Evolutionary conservation across 1,140 invertebrate species (phyloP).

Genomic region (Monomorium pharaonis): DNA sequence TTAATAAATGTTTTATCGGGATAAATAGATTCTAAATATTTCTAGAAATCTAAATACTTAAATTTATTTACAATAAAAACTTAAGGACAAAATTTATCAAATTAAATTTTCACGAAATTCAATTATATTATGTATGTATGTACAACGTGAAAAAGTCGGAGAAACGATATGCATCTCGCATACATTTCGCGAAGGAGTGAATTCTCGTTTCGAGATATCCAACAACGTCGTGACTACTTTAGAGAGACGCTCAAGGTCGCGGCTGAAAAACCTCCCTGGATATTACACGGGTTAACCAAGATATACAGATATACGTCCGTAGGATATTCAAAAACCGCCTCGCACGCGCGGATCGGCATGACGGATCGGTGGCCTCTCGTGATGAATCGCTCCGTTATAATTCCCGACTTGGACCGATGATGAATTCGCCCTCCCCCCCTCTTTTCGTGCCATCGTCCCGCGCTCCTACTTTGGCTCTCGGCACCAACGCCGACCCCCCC

Average conservation of each 20-base stretch:
- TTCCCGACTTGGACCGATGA: constrained; percentile 83
- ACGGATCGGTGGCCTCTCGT: constrained; percentile 81
- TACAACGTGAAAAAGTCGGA: background rate
- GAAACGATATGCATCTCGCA: constrained; percentile 40
- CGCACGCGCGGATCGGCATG: constrained; percentile 79
- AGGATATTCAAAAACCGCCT: constrained; percentile 73
- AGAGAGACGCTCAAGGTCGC: constrained; percentile 59
- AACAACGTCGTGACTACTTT: constrained; percentile 29
- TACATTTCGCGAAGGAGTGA: constrained; percentile 4
- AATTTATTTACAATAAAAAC: background rate
- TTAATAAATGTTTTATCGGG: too few relatives aligned
- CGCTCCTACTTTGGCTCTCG: constrained; percentile 51
- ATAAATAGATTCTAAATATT: background rate
- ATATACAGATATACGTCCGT: constrained; percentile 73
- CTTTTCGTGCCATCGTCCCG: constrained; percentile 31
- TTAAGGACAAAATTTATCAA: background rate
- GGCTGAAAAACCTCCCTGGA: constrained; percentile 57
- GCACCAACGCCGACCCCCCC: constrained; percentile 43
- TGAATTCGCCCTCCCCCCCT: constrained; percentile 77
- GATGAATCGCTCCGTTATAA: constrained; percentile 84
- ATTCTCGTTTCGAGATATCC: constrained; percentile 22
- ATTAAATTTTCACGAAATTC: background rate
- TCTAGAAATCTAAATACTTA: background rate
- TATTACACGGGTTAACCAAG: constrained; percentile 70
- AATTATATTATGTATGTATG: background rate